Percentiles rank a stretch among this genome's conserved stretches.
Conservation (phyloP, 2,797 vertebrate species). For the Gouania willdenowi region DNA sequence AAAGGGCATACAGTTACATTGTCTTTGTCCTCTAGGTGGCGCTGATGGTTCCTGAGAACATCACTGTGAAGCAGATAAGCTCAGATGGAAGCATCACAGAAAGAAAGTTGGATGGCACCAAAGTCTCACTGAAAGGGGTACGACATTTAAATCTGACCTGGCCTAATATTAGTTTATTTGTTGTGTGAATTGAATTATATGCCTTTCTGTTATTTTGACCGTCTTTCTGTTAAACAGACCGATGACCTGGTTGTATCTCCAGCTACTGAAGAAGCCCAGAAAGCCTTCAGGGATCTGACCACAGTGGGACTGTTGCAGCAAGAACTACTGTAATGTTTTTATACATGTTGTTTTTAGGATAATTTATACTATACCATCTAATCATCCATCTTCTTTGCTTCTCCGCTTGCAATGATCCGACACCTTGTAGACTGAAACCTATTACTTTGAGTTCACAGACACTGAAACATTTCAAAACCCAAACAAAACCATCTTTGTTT, state of each 20-base stretch:
- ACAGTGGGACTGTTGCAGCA: conserved; percentile 71
- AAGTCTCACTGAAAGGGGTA: conserved; percentile 50
- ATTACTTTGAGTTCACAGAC: too few species aligned
- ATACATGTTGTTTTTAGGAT: background rate
- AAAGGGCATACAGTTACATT: too few species aligned
- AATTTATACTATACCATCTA: too few species aligned
- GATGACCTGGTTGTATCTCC: conserved; percentile 52
- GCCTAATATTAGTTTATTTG: too few species aligned
- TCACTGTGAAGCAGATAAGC: conserved; percentile 67
- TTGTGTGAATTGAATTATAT: background rate
- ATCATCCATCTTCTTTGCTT: too few species aligned
- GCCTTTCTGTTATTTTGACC: background rate
- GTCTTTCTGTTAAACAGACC: conserved; percentile 35
- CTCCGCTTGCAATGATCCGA: too few species aligned
- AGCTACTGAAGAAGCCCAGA: conserved; percentile 62
- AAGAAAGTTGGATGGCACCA: conserved; percentile 55
- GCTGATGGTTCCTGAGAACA: conserved; percentile 6
- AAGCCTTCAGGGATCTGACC: conserved; percentile 69
- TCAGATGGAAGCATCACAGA: conserved; percentile 73
- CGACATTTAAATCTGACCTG: conserved; percentile 4
- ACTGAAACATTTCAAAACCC: too few species aligned
- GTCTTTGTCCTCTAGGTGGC: conserved; percentile 45
- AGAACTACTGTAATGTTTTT: conserved; percentile 77
- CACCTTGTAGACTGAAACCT: too few species aligned
- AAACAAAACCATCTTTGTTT: too few species aligned